Percentiles rank a stretch among this genome's conserved stretches.
These are phyloP conservation scores for Oxyteleia sp. DNA, from an alignment of 2,888 invertebrate genomes.

Conservation along the genomic window DNA sequence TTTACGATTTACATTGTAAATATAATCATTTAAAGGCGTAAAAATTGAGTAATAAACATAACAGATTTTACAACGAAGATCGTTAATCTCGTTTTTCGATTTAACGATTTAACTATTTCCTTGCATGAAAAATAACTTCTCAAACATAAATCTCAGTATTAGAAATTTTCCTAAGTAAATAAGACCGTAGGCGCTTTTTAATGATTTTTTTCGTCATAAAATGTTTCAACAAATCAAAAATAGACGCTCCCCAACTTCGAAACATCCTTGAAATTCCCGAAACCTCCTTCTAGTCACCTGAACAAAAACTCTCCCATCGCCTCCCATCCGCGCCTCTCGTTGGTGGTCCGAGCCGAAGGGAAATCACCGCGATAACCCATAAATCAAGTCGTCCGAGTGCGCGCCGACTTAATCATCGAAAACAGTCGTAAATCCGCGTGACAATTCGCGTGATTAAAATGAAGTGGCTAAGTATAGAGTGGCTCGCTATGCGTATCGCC, in stretches of 20 bases:
- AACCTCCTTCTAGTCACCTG: not conserved
- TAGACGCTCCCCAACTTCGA: not conserved
- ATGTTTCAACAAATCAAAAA: no score
- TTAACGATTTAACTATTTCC: no score
- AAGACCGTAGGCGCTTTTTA: no score
- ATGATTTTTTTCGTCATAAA: no score
- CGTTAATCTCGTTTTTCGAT: no score
- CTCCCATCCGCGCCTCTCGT: conserved; percentile 45
- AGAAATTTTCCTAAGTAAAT: no score
- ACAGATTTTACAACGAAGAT: no score
- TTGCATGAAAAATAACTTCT: no score
- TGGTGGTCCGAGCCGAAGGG: conserved; percentile 73
- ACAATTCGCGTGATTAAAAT: conserved; percentile 83
- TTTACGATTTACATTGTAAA: no score
- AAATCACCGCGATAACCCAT: conserved; percentile 77
- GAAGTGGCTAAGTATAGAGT: conserved; percentile 78
- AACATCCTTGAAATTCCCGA: not conserved
- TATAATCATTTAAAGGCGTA: no score
- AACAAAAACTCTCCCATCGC: conserved; percentile 24
- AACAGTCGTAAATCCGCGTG: conserved; percentile 79
- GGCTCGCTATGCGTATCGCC: conserved; percentile 41
- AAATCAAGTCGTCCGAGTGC: conserved; percentile 73
- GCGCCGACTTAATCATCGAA: conserved; percentile 73
- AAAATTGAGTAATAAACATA: no score
- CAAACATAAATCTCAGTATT: no score